Evolutionary conservation across 2,888 invertebrate species (phyloP).

Genomic region (Apoderus coryli): DNA sequence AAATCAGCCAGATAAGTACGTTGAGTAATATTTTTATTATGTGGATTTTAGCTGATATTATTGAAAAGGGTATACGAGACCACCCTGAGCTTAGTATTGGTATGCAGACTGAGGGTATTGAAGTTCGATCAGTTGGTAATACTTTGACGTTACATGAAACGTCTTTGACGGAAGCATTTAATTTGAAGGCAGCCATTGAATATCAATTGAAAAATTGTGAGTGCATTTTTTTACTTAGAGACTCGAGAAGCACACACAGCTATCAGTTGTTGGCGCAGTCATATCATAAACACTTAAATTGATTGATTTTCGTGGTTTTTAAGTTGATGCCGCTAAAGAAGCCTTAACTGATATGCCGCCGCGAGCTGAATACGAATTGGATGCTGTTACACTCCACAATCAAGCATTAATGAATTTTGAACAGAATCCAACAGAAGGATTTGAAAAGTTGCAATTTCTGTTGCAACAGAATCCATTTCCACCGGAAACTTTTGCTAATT

Average conservation of each 20-base stretch:
- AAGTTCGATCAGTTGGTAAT: constrained; percentile 91
- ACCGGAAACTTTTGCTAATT: constrained; percentile 92
- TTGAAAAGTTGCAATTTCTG: constrained; percentile 87
- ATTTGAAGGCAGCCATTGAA: constrained; percentile 96
- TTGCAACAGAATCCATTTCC: constrained; percentile 94
- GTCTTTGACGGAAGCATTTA: constrained; percentile 94
- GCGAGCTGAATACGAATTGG: constrained; percentile 90
- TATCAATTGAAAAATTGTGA: constrained; percentile 78
- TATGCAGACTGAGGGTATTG: constrained; percentile 86
- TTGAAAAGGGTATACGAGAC: constrained; percentile 89
- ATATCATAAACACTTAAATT: neutral
- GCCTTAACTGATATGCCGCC: constrained; percentile 84
- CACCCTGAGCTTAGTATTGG: constrained; percentile 96
- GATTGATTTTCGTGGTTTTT: constrained; percentile 14
- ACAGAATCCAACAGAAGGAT: constrained; percentile 77
- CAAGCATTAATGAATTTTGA: constrained; percentile 82
- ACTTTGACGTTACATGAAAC: constrained; percentile 88
- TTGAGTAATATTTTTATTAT: neutral
- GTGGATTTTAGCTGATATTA: constrained; percentile 58
- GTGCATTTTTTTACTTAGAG: constrained; percentile 12
- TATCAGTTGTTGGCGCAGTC: no score
- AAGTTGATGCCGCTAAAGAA: constrained; percentile 71
- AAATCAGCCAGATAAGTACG: no score
- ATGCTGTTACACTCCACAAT: constrained; percentile 95
- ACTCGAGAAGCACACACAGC: no score